Evolutionary conservation across 2,797 vertebrate species (phyloP).

Genomic region (Myotis pilosus): DNA sequence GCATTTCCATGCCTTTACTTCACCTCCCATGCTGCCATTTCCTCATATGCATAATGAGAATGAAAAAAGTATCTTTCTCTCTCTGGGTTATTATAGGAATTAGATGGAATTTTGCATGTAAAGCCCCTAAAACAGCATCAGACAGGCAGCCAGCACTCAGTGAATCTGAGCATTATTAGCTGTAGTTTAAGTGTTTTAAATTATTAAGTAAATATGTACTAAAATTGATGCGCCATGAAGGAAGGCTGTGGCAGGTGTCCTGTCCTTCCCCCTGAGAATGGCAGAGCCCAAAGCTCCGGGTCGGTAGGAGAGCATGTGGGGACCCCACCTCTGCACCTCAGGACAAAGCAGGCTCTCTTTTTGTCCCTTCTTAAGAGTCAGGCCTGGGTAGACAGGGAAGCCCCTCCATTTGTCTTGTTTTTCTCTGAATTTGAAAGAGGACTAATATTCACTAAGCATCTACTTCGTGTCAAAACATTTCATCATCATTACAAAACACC

Average conservation of each 20-base stretch:
- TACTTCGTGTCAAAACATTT: neutral
- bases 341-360: neutral
- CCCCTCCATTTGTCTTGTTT: neutral
- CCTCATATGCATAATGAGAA: neutral
- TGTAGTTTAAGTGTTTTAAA: constrained; percentile 23
- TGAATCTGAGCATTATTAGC: neutral
- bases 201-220: constrained; percentile 11
- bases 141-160: neutral
- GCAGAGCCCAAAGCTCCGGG: neutral
- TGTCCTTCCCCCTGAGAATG: neutral
- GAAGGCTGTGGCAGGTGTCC: neutral
- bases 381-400: neutral
- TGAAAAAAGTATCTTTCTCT: neutral
- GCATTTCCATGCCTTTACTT: constrained; percentile 1
- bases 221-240: neutral
- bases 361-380: neutral
- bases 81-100: neutral
- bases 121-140: neutral
- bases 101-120: neutral
- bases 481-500: neutral
- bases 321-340: neutral
- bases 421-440: neutral
- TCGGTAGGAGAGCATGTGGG: neutral
- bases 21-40: neutral
- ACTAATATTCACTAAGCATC: neutral